Evolutionary conservation across 1,140 invertebrate genomes (phyloP).

Genomic region (Zophobas atratus): DNA sequence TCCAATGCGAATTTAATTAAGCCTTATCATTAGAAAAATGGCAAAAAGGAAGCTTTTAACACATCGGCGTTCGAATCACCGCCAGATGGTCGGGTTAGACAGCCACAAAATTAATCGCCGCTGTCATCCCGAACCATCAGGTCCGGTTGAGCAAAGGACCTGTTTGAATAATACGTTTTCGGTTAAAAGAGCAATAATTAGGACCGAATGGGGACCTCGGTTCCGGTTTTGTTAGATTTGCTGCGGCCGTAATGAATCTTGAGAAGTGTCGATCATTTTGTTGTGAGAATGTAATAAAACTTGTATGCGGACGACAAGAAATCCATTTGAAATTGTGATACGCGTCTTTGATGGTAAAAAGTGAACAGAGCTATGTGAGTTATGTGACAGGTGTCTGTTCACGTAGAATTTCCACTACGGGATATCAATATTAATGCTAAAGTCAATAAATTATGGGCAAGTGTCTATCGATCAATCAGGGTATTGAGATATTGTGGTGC

Average conservation of each 20-base stretch:
- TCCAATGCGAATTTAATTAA: conserved; percentile 44
- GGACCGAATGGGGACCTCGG: conserved; percentile 19
- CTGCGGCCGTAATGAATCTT: conserved; percentile 24
- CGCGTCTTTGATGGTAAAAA: conserved; percentile 24
- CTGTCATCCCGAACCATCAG: conserved; percentile 18
- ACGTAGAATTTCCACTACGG: conserved; percentile 20
- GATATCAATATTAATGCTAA: conserved; percentile 37
- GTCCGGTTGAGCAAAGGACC: conserved; percentile 5
- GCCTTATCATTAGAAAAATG: conserved; percentile 30
- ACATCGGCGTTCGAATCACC: not conserved
- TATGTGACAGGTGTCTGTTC: conserved; percentile 38
- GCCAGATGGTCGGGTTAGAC: conserved; percentile 1
- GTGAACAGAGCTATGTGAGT: conserved; percentile 27
- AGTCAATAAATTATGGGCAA: conserved; percentile 35
- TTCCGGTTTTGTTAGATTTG: conserved; percentile 28
- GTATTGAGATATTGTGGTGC: not conserved
- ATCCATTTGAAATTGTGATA: conserved; percentile 37
- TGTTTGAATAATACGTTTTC: conserved; percentile 38
- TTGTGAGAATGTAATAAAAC: conserved; percentile 31
- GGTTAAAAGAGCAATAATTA: conserved; percentile 26
- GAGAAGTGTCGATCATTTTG: conserved; percentile 21
- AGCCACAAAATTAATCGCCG: conserved; percentile 11
- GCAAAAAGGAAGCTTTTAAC: conserved; percentile 8
- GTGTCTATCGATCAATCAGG: conserved; percentile 38
- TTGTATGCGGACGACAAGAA: conserved; percentile 20